Evolutionary conservation across 1,140 invertebrate genomes (phyloP), one percentile per base, ranked within the genome.

Genomic region (Oncopodura yosiiana): DNA sequence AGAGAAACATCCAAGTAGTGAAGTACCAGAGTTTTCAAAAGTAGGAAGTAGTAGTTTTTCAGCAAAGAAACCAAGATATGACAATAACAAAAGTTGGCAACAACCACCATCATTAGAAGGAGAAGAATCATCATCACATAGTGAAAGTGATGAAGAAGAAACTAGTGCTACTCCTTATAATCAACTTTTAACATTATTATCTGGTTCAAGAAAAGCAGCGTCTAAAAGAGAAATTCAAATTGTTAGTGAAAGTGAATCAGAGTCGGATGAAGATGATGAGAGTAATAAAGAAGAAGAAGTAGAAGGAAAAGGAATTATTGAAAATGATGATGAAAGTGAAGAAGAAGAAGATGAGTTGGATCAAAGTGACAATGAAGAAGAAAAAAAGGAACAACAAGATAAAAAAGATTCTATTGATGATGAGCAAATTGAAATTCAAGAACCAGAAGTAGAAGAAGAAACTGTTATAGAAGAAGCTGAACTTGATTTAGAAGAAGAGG

Each of bases 191-290:
- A 8, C 49, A 8, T 16, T 61, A 4, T 54, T 49, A 30, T 21
- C 43, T 6, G 38, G 41, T 0, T 19, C 43, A 12, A 37, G 27
- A 21, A 14, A 1, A 12, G n/a, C n/a, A n/a, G n/a, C n/a, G n/a
- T n/a, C n/a, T n/a, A 44, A 24, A 27, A 49, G 44, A 39, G 2
- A 14, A 21, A 38, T 42, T n/a, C 44, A 56, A 24, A 39, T 61
- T 12, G 18, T 48, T 9, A 61, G 49, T 51, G 66, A 67, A 41
- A 69, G 69, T 43, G 67, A 69, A 27, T 61, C 61, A 54, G 63
- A 66, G 24, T 61, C 56, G 19, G n/a, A n/a, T n/a, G n/a, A n/a
- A n/a, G 64, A 66, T 32, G 54, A 51, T 29, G 63, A 68, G 21
- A 37, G 18, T 9, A 19, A n/a, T 30, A 30, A 29, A 42, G 50